Base-by-base conservation (phyloP, 2,888 invertebrate genomes). In the Fragum fragum region DNA sequence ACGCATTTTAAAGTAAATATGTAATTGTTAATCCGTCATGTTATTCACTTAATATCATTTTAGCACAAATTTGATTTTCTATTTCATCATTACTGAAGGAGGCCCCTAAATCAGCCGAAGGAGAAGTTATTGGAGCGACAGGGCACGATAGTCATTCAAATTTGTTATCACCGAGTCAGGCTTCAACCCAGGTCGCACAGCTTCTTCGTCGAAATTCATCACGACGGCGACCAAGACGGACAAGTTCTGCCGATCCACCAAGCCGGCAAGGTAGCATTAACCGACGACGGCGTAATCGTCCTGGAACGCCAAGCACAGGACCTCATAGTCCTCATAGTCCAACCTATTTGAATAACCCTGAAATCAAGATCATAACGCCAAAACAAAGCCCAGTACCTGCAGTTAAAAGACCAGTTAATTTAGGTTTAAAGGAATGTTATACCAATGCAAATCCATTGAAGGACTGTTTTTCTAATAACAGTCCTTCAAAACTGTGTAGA, bases 401-500 rank as follows among this genome's bases (percentile, higher is more conserved):
- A 6, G 73, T 83, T 28, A 83, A 76, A 63, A 79, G 91, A 61
- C 91, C 91, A 36, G 89, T 85, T n/a, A 89, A 90, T 29, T 77
- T 91, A 63, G 81, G 81, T 18, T 82, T 91, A 18, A 88, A 87
- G 69, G 91, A 91, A 72, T 89, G 90, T 85, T 90, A 89, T 71
- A 69, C 79, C 73, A 87, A 86, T 77, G 85, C 87, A 36, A 89
- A 91, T 71, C 83, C 77, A 73, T 82, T 91, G 16, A 88, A 87
- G 69, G 91, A 91, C 69, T 89, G 90, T 85, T 47, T 47, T 47
- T 18, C 47, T 47, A 88, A 87, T 69, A 68, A 76, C 73, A 87
- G 85, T 76, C 82, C 75, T 75, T 89, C 88, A 16, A 90, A 89
- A 73, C 80, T 79, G 32, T 53, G 73, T 26, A 73, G 57, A 28